Conservation (phyloP, 2,113 vertebrate species). For the Symphodus melops region DNA sequence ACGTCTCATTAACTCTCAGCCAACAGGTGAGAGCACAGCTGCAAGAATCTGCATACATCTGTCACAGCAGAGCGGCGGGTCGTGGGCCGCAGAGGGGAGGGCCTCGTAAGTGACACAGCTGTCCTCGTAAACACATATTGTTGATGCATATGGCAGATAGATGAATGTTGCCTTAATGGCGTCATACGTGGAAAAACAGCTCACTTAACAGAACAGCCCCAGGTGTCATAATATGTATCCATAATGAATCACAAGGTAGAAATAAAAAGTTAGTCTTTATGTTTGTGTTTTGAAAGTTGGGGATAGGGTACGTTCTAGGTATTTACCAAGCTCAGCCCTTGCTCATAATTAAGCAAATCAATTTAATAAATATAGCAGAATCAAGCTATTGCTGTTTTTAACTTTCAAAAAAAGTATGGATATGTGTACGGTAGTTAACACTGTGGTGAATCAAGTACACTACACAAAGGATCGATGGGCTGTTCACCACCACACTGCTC, state of each 20-base stretch:
- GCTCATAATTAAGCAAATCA: no score
- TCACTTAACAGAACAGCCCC: neutral
- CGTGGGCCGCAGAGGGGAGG: conserved; percentile 16
- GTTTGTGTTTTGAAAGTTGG: no score
- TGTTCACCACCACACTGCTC: no score
- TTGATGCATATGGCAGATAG: conserved; percentile 4
- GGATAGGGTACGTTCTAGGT: no score
- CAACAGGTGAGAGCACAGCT: conserved; percentile 80
- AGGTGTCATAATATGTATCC: neutral
- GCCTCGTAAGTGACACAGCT: conserved; percentile 62
- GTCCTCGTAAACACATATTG: conserved; percentile 49
- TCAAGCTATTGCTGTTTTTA: no score
- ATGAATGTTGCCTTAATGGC: conserved; percentile 3
- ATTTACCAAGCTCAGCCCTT: no score
- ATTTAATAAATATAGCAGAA: no score
- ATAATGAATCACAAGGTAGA: neutral
- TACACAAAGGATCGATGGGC: no score
- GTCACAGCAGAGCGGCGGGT: conserved; percentile 48
- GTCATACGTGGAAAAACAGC: neutral
- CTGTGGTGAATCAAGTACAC: no score
- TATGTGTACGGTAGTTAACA: no score
- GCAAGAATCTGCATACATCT: conserved; percentile 71
- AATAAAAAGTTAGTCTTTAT: neutral
- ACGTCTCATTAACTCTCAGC: conserved; percentile 67
- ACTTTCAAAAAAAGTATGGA: no score